Percentiles rank a stretch among this genome's conserved stretches.
These are phyloP conservation scores for Amyelois transitella DNA, from an alignment of 1,140 invertebrate species.

Conservation along the genomic window DNA sequence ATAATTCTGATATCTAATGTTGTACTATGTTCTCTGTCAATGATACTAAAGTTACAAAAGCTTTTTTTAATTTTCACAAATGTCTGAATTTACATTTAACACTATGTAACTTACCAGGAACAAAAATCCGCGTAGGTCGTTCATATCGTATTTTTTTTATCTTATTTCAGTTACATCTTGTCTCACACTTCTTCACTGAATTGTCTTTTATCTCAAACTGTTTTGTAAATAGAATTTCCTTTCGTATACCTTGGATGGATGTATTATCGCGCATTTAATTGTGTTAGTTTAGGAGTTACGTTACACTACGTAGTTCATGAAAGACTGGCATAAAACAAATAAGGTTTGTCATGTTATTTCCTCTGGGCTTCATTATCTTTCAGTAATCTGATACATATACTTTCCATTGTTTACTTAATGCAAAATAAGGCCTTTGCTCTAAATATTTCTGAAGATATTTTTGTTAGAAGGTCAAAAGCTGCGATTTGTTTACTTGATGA, in stretches of 20 bases:
- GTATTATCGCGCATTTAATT: slow-evolving; percentile 33
- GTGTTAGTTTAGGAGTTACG: slow-evolving; percentile 37
- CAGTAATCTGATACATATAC: background rate
- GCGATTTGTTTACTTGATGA: background rate
- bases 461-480: background rate
- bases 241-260: slow-evolving; percentile 29
- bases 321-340: slow-evolving; percentile 51
- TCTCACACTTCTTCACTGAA: slow-evolving; percentile 15
- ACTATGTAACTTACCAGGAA: slow-evolving; percentile 41
- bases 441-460: background rate
- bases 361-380: slow-evolving; percentile 20
- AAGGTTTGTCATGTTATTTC: slow-evolving; percentile 54
- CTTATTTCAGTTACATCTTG: slow-evolving; percentile 8
- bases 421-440: background rate
- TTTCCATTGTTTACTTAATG: background rate
- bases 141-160: slow-evolving; percentile 25
- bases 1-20: no score
- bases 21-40: no score
- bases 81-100: no score
- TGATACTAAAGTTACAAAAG: no score
- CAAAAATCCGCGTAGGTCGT: slow-evolving; percentile 29
- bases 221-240: slow-evolving; percentile 33
- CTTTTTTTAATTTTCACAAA: no score
- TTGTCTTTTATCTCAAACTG: slow-evolving; percentile 33
- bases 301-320: slow-evolving; percentile 36